Evolutionary conservation across 2,888 invertebrate genomes (phyloP).

Genomic region (Limnephilus auricula): DNA sequence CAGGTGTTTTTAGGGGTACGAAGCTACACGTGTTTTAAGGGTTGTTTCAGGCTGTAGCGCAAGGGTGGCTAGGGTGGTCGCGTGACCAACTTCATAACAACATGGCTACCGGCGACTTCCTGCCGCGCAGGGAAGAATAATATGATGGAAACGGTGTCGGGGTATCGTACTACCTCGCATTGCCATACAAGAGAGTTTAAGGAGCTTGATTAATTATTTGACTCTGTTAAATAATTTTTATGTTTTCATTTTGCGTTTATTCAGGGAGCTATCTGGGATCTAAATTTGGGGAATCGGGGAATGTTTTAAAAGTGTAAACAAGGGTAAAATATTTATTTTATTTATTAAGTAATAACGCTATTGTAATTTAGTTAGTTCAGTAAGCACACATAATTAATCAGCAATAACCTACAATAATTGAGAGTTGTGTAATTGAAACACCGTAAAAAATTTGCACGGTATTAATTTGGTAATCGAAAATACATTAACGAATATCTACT

Average conservation of each 20-base stretch:
- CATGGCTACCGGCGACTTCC: slow-evolving; percentile 45
- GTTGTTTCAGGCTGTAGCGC: neutral
- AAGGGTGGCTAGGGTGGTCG: slow-evolving; percentile 1
- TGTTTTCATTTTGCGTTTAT: neutral
- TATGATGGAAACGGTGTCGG: slow-evolving; percentile 31
- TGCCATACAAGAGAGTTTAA: slow-evolving; percentile 7
- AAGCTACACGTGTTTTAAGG: slow-evolving; percentile 33
- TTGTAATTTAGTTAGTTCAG: too few species aligned
- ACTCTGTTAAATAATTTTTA: neutral
- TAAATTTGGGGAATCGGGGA: neutral
- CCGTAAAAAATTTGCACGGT: too few species aligned
- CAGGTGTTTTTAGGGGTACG: neutral
- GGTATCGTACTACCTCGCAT: slow-evolving; percentile 24
- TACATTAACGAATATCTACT: too few species aligned
- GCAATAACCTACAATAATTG: too few species aligned
- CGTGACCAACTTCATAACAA: slow-evolving; percentile 45
- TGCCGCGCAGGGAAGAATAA: slow-evolving; percentile 20
- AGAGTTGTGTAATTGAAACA: too few species aligned
- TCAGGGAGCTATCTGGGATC: neutral
- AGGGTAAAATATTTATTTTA: neutral
- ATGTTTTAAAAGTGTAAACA: neutral
- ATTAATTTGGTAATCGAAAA: too few species aligned
- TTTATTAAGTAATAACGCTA: neutral
- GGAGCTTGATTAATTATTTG: slow-evolving; percentile 7
- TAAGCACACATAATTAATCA: too few species aligned